Conservation (phyloP, 2,113 vertebrate genomes). For the Polypterus bichir region DNA sequence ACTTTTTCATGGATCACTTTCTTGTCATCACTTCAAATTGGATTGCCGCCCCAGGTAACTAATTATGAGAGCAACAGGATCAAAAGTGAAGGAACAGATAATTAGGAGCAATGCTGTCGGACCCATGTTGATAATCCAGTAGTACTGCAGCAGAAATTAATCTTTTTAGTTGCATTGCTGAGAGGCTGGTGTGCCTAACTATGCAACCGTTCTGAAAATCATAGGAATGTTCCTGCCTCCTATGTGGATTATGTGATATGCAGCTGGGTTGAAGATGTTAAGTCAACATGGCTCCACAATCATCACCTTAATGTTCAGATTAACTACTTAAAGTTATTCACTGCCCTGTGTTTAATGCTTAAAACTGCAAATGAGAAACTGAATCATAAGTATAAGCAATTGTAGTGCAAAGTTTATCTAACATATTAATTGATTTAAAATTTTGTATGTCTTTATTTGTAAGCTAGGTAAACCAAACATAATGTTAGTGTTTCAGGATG, state of each 20-base stretch:
- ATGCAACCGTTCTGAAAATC: conserved; percentile 42
- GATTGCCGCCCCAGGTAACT: conserved; percentile 99
- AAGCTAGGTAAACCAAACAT: too few relatives aligned
- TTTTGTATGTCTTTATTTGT: too few relatives aligned
- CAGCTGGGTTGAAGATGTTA: conserved; percentile 62
- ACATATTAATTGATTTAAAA: too few relatives aligned
- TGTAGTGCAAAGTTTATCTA: too few relatives aligned
- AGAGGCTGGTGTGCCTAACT: conserved; percentile 52
- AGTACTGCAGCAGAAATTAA: conserved; percentile 45
- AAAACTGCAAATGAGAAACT: background rate
- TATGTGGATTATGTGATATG: conserved; percentile 58
- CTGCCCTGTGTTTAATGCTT: conserved; percentile 20
- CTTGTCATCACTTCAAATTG: conserved; percentile 99
- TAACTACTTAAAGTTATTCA: conserved; percentile 53
- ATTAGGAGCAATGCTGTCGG: conserved; percentile 96
- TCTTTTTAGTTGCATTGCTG: conserved; percentile 49
- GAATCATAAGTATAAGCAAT: too few relatives aligned
- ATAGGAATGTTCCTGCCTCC: conserved; percentile 55
- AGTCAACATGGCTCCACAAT: conserved; percentile 55
- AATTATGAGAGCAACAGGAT: conserved; percentile 98
- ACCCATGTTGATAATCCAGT: conserved; percentile 91
- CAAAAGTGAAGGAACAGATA: conserved; percentile 95
- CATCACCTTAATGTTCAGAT: conserved; percentile 51
- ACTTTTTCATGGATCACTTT: conserved; percentile 99
- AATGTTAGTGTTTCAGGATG: too few relatives aligned